Evolutionary conservation across 2,888 invertebrate species (phyloP).

Genomic region (Xanthorhoe designata): DNA sequence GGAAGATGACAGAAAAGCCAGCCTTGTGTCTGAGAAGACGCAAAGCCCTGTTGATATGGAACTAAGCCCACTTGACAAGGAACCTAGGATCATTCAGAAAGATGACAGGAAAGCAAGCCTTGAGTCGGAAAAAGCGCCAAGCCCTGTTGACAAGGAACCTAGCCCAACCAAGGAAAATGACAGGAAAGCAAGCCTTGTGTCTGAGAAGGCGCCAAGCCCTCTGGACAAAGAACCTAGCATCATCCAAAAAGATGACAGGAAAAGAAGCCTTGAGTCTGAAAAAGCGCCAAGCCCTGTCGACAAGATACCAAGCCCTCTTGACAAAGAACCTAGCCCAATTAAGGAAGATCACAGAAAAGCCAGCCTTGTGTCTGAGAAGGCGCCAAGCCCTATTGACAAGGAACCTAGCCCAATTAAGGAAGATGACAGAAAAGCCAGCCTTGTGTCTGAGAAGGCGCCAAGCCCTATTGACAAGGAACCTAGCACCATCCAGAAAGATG

Average conservation of each 20-base stretch:
- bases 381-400: constrained; percentile 7
- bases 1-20: constrained; percentile 10
- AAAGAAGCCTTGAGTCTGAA: constrained; percentile 17
- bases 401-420: neutral
- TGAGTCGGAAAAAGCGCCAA: constrained; percentile 6
- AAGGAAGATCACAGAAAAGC: neutral
- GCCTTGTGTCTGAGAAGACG: constrained; percentile 24
- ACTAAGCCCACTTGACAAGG: too few relatives aligned
- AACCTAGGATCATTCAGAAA: too few relatives aligned
- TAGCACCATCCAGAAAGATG: constrained; percentile 18
- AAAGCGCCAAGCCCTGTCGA: constrained; percentile 32
- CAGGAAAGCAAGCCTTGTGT: constrained; percentile 2
- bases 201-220: constrained; percentile 6
- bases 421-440: constrained; percentile 20
- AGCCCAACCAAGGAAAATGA: constrained; percentile 22
- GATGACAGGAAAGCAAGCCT: constrained; percentile 25
- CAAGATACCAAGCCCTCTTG: constrained; percentile 26
- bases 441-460: constrained; percentile 7
- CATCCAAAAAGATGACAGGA: constrained; percentile 18
- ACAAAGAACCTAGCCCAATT: constrained; percentile 24
- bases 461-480: constrained; percentile 25
- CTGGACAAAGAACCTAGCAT: constrained; percentile 33
- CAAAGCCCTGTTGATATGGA: constrained; percentile 22
- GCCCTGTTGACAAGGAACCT: neutral
- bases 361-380: constrained; percentile 6